Base-by-base conservation (phyloP, 30 jellyfish, hydroid and myxozoan species). In the Turritopsis dohrnii region DNA sequence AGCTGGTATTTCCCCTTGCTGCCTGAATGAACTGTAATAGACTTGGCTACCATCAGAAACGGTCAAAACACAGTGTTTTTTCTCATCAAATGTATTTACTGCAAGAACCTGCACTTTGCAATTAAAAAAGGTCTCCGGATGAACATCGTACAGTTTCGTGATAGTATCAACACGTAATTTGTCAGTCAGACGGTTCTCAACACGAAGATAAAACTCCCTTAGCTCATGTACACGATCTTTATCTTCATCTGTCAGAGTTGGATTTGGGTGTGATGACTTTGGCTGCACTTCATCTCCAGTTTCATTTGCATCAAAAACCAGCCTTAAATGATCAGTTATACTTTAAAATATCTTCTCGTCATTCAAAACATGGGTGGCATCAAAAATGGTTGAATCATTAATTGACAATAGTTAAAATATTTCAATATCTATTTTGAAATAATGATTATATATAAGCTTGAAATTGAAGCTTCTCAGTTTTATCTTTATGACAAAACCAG, bases 231-330 rank as follows among this genome's bases (percentile, higher is more conserved):
- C 83, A 29, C 53, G 52, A 21, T 73, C 72, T 66, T 87, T 24
- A 81, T 81, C 95, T 71, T 28, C 73, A 26, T 80, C 85, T 26
- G 90, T 18, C 19, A 87, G 23, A 30, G 86, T 87, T 85, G 65
- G 81, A 24, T 72, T 41, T 87, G 60, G 75, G 60, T 81, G 90
- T 52, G 95, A 87, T 23, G 83, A 75, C 25, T 28, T 23, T 26
- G 66, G 79, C 18, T 75, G 9, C 5, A 5, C 16, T 69, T n/a
- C 28, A 75, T 75, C 25, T 21, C n/a, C n/a, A n/a, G 60, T 3
- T 41, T 41, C 60, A 13, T 41, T 41, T 41, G 26, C 9, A 30
- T 52, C 66, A 65, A 18, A 80, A 23, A 80, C 80, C 87, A 80
- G 66, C 87, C 87, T 80, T 65, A 20, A 80, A 1, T 16, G 28